Percentiles rank a stretch among this genome's conserved stretches.
Evolutionary conservation across 2,888 invertebrate species (phyloP).

Genomic region (Drosophila eohydei): DNA sequence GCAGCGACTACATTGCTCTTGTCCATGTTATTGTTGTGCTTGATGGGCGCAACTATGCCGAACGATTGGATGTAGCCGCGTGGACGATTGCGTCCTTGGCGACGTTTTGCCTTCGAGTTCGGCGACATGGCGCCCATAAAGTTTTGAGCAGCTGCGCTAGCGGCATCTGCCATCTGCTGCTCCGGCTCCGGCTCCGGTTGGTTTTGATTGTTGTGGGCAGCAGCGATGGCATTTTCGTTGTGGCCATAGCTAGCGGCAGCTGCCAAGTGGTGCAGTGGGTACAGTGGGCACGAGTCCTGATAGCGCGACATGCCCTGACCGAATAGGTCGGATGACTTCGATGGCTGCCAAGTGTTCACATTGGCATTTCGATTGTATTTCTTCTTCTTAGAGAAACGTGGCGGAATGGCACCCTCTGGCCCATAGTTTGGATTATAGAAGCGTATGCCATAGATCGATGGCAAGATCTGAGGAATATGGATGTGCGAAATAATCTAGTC

Average conservation of each 20-base stretch:
- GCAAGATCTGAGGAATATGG: not conserved
- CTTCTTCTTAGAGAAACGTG: not conserved
- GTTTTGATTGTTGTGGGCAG: not conserved
- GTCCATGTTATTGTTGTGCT: not conserved
- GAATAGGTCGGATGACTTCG: not conserved
- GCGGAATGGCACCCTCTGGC: constrained; percentile 19
- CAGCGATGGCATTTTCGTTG: not conserved
- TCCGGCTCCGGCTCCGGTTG: not conserved
- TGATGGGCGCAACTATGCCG: constrained; percentile 37
- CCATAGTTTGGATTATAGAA: constrained; percentile 31
- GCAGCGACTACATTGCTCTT: not conserved
- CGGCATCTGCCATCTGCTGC: not conserved
- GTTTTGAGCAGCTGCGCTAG: too few relatives aligned
- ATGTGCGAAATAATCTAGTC: too few relatives aligned
- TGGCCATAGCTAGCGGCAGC: too few relatives aligned
- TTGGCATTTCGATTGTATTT: not conserved
- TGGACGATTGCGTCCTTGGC: constrained; percentile 31
- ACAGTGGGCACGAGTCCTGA: not conserved
- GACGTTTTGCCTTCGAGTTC: constrained; percentile 18
- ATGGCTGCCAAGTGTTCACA: not conserved
- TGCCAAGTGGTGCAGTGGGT: not conserved
- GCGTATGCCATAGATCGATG: constrained; percentile 28
- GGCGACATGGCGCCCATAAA: not conserved
- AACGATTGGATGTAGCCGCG: constrained; percentile 42
- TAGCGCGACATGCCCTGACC: constrained; percentile 1